phyloP scores from a whole-genome alignment of 2,888 invertebrate species.

The Allophyes oxyacanthae region DNA sequence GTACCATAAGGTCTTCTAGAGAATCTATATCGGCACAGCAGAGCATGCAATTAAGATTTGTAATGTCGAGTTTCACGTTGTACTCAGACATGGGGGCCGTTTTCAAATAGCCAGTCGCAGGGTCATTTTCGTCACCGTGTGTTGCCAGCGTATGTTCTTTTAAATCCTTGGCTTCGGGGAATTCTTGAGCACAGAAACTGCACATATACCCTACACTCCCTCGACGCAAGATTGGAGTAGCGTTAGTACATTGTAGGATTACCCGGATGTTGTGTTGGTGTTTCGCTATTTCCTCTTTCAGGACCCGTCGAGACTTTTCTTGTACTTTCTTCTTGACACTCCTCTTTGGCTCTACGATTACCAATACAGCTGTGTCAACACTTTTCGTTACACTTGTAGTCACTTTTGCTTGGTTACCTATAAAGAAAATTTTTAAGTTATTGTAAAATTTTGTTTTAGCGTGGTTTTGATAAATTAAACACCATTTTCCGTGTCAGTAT shows the following conservation, averaged over 20 bases:
- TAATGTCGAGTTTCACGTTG: slow-evolving; percentile 67
- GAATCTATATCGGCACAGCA: slow-evolving; percentile 55
- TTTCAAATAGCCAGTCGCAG: slow-evolving; percentile 63
- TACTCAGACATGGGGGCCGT: slow-evolving; percentile 56
- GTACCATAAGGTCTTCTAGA: slow-evolving; percentile 58
- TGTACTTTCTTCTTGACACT: slow-evolving; percentile 3
- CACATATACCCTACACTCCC: slow-evolving; percentile 72
- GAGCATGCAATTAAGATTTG: slow-evolving; percentile 61
- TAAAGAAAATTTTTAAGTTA: slow-evolving; percentile 51
- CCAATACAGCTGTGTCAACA: slow-evolving; percentile 34
- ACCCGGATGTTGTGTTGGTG: slow-evolving; percentile 70
- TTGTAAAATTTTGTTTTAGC: background rate
- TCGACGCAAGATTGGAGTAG: slow-evolving; percentile 72
- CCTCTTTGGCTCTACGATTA: slow-evolving; percentile 22
- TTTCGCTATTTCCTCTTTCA: slow-evolving; percentile 60
- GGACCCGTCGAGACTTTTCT: background rate
- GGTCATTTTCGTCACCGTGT: slow-evolving; percentile 53
- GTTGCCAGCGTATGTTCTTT: slow-evolving; percentile 60
- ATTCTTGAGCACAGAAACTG: slow-evolving; percentile 71
- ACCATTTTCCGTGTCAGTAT: background rate
- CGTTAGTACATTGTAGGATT: slow-evolving; percentile 71
- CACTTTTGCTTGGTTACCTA: slow-evolving; percentile 48
- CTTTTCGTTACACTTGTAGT: slow-evolving; percentile 15
- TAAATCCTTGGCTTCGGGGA: slow-evolving; percentile 58
- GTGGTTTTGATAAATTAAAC: background rate